Percentiles rank a stretch among this genome's conserved stretches.
phyloP scores from a whole-genome alignment of 2,113 vertebrate species.

The Harpagus bidentatus region DNA sequence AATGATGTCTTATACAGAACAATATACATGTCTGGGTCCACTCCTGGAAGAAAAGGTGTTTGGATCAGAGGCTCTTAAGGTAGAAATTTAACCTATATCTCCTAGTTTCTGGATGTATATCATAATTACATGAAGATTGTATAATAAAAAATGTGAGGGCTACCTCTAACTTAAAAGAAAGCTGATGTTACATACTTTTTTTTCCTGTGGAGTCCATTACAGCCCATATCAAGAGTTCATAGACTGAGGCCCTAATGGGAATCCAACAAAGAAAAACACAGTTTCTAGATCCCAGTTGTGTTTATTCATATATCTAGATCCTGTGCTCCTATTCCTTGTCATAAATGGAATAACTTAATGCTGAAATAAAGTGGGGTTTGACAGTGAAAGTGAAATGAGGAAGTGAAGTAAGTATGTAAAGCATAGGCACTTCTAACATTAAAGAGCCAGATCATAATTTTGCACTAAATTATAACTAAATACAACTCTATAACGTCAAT shows the following conservation, averaged over 20 bases:
- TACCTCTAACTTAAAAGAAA: neutral
- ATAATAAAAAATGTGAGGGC: neutral
- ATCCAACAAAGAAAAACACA: neutral
- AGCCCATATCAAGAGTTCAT: neutral
- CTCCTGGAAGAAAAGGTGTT: neutral
- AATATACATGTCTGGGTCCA: too few relatives aligned
- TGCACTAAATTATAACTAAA: rapidly evolving
- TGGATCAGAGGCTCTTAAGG: neutral
- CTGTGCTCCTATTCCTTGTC: neutral
- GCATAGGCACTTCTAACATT: neutral
- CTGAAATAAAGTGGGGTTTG: neutral
- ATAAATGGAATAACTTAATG: neutral
- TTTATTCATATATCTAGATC: neutral
- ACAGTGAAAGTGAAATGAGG: neutral
- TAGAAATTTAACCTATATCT: neutral
- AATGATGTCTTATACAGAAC: neutral
- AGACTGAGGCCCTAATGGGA: neutral
- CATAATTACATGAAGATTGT: neutral
- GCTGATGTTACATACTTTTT: neutral
- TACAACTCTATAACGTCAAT: rapidly evolving
- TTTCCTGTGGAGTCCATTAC: neutral
- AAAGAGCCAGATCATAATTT: rapidly evolving
- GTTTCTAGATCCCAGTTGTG: neutral
- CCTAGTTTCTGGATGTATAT: neutral
- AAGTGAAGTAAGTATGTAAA: neutral